Evolutionary conservation across 2,888 invertebrate species (phyloP).

Genomic region (Strigamia crassipes): DNA sequence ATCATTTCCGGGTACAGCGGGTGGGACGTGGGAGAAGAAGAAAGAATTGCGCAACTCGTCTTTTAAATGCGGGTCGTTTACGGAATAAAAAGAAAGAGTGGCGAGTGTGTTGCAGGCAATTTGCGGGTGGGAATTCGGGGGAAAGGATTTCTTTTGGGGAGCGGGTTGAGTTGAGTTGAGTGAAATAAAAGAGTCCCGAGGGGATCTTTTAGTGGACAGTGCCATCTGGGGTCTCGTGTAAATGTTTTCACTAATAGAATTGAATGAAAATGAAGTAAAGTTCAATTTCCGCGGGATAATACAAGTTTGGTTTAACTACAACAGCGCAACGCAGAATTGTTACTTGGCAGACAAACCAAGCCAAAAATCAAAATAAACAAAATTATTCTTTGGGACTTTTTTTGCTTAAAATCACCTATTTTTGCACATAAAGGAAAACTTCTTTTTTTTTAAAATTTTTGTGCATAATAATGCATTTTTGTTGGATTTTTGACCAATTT

Average conservation of each 20-base stretch:
- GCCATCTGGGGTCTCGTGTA: conserved; percentile 32
- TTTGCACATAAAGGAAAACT: too few species aligned
- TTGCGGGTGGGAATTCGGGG: conserved; percentile 19
- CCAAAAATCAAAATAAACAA: background rate
- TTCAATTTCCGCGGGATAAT: conserved; percentile 18
- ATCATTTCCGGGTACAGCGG: conserved; percentile 18
- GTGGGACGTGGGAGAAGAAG: background rate
- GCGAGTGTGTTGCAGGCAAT: background rate
- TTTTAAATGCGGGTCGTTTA: background rate
- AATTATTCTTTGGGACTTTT: too few species aligned
- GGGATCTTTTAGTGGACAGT: conserved; percentile 2
- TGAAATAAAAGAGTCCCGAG: background rate
- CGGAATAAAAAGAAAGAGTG: background rate
- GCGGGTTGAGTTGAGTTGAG: background rate
- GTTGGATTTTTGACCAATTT: too few species aligned
- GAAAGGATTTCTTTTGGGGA: background rate
- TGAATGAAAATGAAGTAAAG: background rate
- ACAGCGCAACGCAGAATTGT: background rate
- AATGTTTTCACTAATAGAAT: conserved; percentile 20
- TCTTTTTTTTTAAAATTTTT: too few species aligned
- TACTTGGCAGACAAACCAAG: background rate
- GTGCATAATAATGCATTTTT: too few species aligned
- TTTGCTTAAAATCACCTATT: too few species aligned
- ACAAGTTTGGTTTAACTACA: background rate
- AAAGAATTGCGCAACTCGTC: background rate